phyloP scores from a whole-genome alignment of 2,888 invertebrate genomes.

The Zonitis immaculata region DNA sequence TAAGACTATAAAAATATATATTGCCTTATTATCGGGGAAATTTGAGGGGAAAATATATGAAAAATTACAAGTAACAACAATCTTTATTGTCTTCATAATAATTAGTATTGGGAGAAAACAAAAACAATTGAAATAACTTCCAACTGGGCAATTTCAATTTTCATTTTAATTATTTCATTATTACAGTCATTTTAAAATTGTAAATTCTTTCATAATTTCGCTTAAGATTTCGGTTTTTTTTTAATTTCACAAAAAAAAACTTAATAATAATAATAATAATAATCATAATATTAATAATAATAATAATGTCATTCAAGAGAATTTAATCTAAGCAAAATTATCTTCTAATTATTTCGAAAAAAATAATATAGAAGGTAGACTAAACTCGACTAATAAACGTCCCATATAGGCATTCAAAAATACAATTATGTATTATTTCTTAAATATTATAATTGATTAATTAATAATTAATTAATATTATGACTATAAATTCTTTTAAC shows the following conservation, averaged over 20 bases:
- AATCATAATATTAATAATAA: conserved; percentile 11
- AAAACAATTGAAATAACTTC: conserved; percentile 14
- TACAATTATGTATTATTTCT: conserved; percentile 15
- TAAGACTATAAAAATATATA: too few species aligned
- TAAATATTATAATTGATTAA: conserved; percentile 7
- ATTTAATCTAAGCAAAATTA: conserved; percentile 24
- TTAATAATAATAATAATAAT: too few species aligned
- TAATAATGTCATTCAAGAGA: conserved; percentile 22
- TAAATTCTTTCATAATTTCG: conserved; percentile 3
- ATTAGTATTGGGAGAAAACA: conserved; percentile 38
- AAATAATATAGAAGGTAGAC: conserved; percentile 28
- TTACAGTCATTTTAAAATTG: neutral
- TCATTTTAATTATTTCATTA: too few species aligned
- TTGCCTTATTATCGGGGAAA: too few species aligned
- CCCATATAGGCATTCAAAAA: conserved; percentile 13
- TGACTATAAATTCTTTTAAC: conserved; percentile 21
- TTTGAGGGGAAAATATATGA: too few species aligned
- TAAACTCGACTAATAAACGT: conserved; percentile 29
- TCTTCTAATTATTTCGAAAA: conserved; percentile 26
- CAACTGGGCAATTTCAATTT: neutral
- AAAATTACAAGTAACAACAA: conserved; percentile 29
- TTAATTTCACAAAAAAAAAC: conserved; percentile 18
- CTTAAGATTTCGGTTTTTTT: too few species aligned
- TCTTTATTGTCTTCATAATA: conserved; percentile 37
- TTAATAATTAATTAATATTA: conserved; percentile 15